These are phyloP conservation scores for Microtus californicus DNA, from an alignment of 2,797 vertebrate genomes.

Conservation along the genomic window DNA sequence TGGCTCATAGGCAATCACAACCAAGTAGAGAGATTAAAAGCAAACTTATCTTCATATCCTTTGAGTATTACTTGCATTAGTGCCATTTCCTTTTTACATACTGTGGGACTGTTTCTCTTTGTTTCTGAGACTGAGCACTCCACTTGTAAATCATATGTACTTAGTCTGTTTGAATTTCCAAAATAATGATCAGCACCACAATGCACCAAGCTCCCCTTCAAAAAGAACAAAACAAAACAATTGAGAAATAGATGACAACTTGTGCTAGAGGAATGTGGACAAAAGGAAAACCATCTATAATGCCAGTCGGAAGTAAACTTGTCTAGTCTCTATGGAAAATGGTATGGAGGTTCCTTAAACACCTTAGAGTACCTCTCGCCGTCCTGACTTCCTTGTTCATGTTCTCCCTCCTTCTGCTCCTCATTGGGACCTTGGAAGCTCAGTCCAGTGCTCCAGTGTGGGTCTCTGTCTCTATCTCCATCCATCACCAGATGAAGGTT, in stretches of 20 bases:
- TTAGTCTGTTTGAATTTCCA: background rate
- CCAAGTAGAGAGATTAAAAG: conserved; percentile 22
- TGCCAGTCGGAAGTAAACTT: background rate
- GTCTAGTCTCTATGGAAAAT: background rate
- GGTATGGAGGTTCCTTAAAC: background rate
- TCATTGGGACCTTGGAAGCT: too few relatives aligned
- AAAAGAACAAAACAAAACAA: background rate
- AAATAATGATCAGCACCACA: background rate
- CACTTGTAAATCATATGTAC: background rate
- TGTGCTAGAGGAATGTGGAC: background rate
- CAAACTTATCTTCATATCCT: background rate
- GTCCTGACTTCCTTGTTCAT: too few relatives aligned
- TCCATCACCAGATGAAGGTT: too few relatives aligned
- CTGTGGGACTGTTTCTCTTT: background rate
- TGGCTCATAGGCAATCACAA: background rate
- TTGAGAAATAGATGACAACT: background rate
- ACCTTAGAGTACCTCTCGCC: too few relatives aligned
- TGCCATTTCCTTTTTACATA: background rate
- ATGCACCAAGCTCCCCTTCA: background rate
- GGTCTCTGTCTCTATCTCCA: too few relatives aligned
- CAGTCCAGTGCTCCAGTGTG: too few relatives aligned
- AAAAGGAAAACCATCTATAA: background rate
- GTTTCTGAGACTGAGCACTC: background rate
- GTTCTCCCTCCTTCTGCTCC: too few relatives aligned
- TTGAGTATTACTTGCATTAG: background rate